Evolutionary conservation across 2,113 vertebrate genomes (phyloP).

Genomic region (Emydura subglobosa): DNA sequence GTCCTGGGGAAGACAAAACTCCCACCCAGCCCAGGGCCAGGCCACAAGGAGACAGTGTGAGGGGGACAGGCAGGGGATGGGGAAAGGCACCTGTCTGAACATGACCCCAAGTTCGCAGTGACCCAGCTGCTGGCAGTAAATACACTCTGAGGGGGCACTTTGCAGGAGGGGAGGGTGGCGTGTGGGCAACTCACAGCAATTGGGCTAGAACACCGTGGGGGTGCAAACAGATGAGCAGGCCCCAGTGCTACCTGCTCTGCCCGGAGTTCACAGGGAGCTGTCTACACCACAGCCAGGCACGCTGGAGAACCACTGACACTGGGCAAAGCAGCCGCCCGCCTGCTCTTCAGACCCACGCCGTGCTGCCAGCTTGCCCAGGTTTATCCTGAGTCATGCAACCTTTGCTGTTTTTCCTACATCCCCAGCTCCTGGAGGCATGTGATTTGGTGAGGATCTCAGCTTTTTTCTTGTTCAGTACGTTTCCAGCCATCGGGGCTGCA

Average conservation of each 20-base stretch:
- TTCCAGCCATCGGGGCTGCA: no score
- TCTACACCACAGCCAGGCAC: rapidly evolving
- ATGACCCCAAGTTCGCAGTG: background rate
- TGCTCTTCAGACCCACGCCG: no score
- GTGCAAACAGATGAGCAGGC: background rate
- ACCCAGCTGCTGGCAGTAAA: background rate
- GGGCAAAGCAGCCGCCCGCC: no score
- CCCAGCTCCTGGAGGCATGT: no score
- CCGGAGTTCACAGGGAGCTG: background rate
- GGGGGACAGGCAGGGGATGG: no score
- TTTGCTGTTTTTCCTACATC: no score
- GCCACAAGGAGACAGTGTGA: no score
- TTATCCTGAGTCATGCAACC: no score
- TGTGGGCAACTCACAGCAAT: background rate
- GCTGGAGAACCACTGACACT: no score
- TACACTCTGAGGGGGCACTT: background rate
- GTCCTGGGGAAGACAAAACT: background rate
- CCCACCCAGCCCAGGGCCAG: background rate
- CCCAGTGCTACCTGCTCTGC: background rate
- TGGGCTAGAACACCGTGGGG: background rate
- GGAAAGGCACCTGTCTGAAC: background rate
- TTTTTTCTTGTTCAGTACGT: no score
- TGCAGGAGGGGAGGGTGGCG: background rate
- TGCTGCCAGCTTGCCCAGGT: no score
- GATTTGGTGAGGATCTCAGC: no score